These are phyloP conservation scores for Dynastes grantii DNA, from an alignment of 2,888 invertebrate genomes.

Conservation along the genomic window DNA sequence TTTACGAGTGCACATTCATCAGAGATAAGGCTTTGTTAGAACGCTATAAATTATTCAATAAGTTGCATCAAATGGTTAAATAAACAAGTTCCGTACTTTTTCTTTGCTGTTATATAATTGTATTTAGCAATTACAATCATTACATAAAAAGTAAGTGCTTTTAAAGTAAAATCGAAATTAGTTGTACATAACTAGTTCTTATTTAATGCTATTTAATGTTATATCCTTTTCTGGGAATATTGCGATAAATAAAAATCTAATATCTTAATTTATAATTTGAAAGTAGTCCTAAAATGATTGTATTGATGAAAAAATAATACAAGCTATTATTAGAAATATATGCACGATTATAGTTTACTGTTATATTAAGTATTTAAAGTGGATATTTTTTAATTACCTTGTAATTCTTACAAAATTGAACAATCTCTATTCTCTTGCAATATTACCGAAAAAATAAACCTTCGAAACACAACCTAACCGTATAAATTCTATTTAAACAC, in stretches of 20 bases:
- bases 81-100: not conserved
- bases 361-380: not conserved
- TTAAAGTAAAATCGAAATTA: too few species aligned
- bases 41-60: conserved; percentile 3
- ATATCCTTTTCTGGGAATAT: too few species aligned
- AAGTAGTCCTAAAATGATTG: too few species aligned
- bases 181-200: too few species aligned
- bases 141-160: too few species aligned
- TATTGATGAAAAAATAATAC: not conserved
- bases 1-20: too few species aligned
- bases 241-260: too few species aligned
- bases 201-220: too few species aligned
- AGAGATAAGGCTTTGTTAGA: too few species aligned
- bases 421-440: not conserved
- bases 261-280: too few species aligned
- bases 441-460: not conserved
- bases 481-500: conserved; percentile 16
- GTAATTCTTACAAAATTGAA: conserved; percentile 4
- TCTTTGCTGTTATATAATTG: too few species aligned
- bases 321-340: conserved; percentile 1
- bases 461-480: not conserved
- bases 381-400: conserved; percentile 16
- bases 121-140: too few species aligned
- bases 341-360: not conserved
- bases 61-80: conserved; percentile 5